phyloP scores from a whole-genome alignment of 2,797 vertebrate genomes.

The Lithobates sylvaticus region DNA sequence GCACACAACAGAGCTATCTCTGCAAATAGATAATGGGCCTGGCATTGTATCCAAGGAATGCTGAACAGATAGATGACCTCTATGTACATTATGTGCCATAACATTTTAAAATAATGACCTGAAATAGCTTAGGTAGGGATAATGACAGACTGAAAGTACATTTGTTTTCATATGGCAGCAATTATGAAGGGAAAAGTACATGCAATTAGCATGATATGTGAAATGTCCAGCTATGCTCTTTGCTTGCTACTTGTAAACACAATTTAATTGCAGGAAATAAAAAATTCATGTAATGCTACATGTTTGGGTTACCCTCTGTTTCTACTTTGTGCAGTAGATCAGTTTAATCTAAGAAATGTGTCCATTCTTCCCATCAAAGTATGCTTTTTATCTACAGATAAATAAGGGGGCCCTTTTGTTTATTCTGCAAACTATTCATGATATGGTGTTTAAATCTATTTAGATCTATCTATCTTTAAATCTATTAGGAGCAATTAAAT shows the following conservation, averaged over 20 bases:
- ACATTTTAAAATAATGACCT: constrained; percentile 12
- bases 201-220: neutral
- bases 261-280: constrained; percentile 1
- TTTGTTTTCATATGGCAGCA: neutral
- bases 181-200: neutral
- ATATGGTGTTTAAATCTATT: neutral
- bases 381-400: no score
- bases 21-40: constrained; percentile 14
- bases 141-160: neutral
- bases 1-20: constrained; percentile 14
- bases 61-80: neutral
- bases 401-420: neutral
- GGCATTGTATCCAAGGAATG: neutral
- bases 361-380: no score
- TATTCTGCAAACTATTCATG: neutral
- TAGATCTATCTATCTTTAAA: no score
- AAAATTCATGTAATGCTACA: neutral
- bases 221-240: neutral
- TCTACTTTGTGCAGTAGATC: neutral
- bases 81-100: neutral
- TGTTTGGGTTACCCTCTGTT: neutral
- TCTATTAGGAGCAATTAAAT: no score
- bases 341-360: neutral
- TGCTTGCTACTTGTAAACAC: neutral
- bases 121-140: constrained; percentile 1